Evolutionary conservation across 2,797 vertebrate species (phyloP).

Genomic region (Danio jaintianensis): DNA sequence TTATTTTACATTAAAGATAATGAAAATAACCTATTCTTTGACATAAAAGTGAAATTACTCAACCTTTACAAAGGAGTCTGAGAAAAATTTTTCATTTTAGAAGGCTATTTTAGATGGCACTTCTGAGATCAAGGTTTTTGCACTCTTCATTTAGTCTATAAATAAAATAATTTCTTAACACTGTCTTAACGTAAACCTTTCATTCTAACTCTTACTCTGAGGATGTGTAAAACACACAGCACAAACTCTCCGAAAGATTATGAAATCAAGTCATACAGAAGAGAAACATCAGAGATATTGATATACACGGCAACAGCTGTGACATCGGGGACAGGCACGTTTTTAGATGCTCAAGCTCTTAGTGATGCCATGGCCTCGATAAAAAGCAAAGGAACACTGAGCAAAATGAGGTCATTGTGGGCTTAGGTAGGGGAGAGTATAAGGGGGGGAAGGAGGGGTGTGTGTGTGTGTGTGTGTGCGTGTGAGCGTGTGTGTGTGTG

Average conservation of each 20-base stretch:
- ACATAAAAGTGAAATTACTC: too few relatives aligned
- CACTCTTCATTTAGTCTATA: not conserved
- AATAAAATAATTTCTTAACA: not conserved
- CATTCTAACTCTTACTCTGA: not conserved
- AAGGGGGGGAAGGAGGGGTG: not conserved
- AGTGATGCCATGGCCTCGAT: slow-evolving; percentile 54
- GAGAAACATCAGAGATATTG: slow-evolving; percentile 4
- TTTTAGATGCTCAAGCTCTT: slow-evolving; percentile 52
- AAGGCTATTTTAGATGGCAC: not conserved
- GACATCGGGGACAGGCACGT: slow-evolving; percentile 38
- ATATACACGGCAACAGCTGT: slow-evolving; percentile 39
- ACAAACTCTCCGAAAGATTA: not conserved
- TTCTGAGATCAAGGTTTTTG: too few relatives aligned
- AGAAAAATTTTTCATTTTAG: too few relatives aligned
- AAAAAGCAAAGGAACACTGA: slow-evolving; percentile 55
- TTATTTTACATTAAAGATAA: too few relatives aligned
- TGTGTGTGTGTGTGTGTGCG: slow-evolving; percentile 7
- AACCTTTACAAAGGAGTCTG: too few relatives aligned
- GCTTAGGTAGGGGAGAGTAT: slow-evolving; percentile 49
- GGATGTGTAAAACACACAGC: not conserved
- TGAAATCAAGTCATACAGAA: not conserved
- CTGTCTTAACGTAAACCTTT: not conserved
- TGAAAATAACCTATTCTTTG: too few relatives aligned
- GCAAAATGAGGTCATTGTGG: slow-evolving; percentile 59
- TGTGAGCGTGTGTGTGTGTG: too few relatives aligned